phyloP scores from a whole-genome alignment of 2,888 invertebrate species.

The Sarcophaga subvicina region DNA sequence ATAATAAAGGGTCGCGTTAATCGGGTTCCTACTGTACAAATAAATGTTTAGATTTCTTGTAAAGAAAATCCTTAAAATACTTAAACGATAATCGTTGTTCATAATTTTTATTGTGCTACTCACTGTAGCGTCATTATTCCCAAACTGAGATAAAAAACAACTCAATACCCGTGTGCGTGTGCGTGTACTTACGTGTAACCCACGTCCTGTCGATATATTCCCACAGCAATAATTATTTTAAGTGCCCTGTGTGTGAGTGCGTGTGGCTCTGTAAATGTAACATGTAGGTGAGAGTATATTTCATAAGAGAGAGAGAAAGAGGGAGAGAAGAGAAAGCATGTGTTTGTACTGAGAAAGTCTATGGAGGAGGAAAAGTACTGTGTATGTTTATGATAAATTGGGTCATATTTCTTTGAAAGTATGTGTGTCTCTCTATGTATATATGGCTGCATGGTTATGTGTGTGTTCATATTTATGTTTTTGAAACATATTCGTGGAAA shows the following conservation, averaged over 20 bases:
- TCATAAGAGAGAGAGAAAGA: neutral
- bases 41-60: no score
- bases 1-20: no score
- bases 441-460: neutral
- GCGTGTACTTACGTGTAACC: neutral
- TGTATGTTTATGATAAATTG: constrained; percentile 33
- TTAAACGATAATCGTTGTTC: neutral
- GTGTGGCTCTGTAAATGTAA: neutral
- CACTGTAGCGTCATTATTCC: neutral
- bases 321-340: neutral
- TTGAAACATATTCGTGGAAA: constrained; percentile 15
- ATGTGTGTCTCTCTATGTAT: neutral
- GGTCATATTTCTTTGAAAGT: constrained; percentile 25
- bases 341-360: no score
- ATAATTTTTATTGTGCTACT: neutral
- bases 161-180: neutral
- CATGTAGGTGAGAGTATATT: neutral
- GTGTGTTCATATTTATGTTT: constrained; percentile 17
- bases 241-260: constrained; percentile 44
- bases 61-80: neutral
- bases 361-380: no score
- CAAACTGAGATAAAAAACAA: neutral
- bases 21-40: no score
- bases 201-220: constrained; percentile 15
- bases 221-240: constrained; percentile 53